These are phyloP conservation scores for Dromius quadrimaculatus DNA, from an alignment of 2,888 invertebrate genomes.

Conservation along the genomic window DNA sequence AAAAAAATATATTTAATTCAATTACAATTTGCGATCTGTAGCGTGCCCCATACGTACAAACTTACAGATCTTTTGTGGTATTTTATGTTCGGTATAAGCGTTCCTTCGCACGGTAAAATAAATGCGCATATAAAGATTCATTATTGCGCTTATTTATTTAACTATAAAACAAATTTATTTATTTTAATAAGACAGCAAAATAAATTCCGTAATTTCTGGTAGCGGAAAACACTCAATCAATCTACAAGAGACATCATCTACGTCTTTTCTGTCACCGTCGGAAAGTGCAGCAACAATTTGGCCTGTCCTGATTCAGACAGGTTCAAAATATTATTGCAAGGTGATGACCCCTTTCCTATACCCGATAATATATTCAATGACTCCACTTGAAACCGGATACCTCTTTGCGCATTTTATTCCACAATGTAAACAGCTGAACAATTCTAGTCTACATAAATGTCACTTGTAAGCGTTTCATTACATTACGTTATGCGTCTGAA, in stretches of 20 bases:
- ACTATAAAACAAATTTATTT: conserved; percentile 30
- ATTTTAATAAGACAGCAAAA: conserved; percentile 25
- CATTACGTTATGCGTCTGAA: neutral
- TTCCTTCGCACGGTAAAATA: conserved; percentile 9
- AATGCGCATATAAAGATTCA: conserved; percentile 19
- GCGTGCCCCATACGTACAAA: no score
- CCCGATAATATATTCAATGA: conserved; percentile 7
- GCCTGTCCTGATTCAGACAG: neutral
- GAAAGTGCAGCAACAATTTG: neutral
- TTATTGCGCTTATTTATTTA: conserved; percentile 29
- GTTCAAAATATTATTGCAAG: neutral
- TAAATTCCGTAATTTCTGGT: conserved; percentile 35
- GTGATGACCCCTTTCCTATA: neutral
- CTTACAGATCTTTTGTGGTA: no score
- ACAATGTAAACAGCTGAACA: conserved; percentile 21
- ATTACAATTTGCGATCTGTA: no score
- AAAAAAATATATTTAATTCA: no score
- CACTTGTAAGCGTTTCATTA: conserved; percentile 13
- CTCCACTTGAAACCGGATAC: conserved; percentile 21
- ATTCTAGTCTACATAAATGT: conserved; percentile 3
- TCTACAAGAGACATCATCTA: conserved; percentile 15
- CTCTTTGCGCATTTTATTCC: neutral
- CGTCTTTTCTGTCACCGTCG: conserved; percentile 3
- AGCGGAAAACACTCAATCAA: conserved; percentile 26
- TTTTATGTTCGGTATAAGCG: no score